Evolutionary conservation across 2,888 invertebrate species (phyloP), one percentile per base, ranked within the genome.

Genomic region (Slavum lentiscoides): DNA sequence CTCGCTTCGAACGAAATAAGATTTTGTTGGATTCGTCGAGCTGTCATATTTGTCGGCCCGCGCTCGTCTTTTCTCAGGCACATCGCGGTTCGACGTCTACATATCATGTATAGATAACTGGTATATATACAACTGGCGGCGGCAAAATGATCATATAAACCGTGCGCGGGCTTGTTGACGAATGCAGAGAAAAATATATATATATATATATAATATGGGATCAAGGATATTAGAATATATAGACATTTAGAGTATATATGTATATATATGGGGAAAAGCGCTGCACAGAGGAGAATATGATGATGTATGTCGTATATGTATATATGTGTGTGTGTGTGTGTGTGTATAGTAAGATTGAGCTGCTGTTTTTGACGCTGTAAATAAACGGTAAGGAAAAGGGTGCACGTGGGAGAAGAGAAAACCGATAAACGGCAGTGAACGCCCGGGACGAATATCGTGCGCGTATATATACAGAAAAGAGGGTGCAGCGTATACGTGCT

Each of bases 351-450:
- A 76, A 76, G 75, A 76, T 76, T 76, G 68, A 67, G 75, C 30
- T 67, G 75, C 75, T 76, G 75, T 76, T 76, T 76, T 76, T 67
- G 75, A 76, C 75, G 75, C 67, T 68, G 21, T 55, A 39, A 49
- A 49, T 61, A 23, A 9, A 17, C 59, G 23, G 59, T 66, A 58
- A 75, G 61, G 43, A 68, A 43, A 59, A 23, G 13, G 23, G 11
- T 49, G 59, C 59, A n/a, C 19, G 23, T 15, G 59, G 75, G 58
- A 67, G n/a, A 43, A 49, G 75, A 49, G 30, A 68, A 76, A 76
- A 59, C 75, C 75, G 75, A 76, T 76, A 76, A 76, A 76, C 59
- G 75, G 59, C 59, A 76, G 75, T 21, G 68, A 75, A 76, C 66
- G 43, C 30, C 30, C 30, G 75, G 39, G 59, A 68, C 23, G n/a